Evolutionary conservation across 2,888 invertebrate species (phyloP), one percentile per base, ranked within the genome.

Genomic region (Eustalomyia histrio): DNA sequence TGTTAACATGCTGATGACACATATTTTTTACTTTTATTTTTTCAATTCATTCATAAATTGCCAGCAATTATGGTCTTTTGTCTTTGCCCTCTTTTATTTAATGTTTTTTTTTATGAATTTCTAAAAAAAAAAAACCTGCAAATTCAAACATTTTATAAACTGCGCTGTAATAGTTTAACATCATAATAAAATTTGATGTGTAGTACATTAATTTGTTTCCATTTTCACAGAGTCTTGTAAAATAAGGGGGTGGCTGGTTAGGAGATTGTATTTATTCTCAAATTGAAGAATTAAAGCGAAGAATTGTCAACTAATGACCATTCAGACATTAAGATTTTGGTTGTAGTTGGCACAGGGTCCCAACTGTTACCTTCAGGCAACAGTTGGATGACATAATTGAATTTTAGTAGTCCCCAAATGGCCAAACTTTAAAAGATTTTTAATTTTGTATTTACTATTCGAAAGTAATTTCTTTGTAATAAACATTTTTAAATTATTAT

Each of bases 1-100:
- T 81, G 76, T 71, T 73, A 81, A 78, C 76, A 81, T 65, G 71
- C 68, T 71, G 81, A 74, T 81, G 73, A 81, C 81, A 81, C 69
- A 76, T 69, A 74, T 81, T 80, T 81, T 80, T 57, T 47, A 73
- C 63, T 67, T 61, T 65, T 71, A 55, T 47, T 47, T 43, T 50
- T 68, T 72, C 53, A 29, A 50, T 7, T 64, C 71, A 67, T 67
- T 67, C 67, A 67, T 67, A 67, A 67, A 67, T 67, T 67, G 43
- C n/a, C 67, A 67, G 39, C 55, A 67, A 57, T 67, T 67, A 55
- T 67, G 55, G 67, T 60, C 10, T 33, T 60, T 39, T 65, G 65
- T 67, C 50, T 75, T 43, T 60, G 39, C 53, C 39, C 29, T 53
- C 61, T 55, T 52, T 29, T 29, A 57, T 29, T 63, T n/a, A 18